phyloP scores from a whole-genome alignment of 2,888 invertebrate species.

The Nomada fucata region DNA sequence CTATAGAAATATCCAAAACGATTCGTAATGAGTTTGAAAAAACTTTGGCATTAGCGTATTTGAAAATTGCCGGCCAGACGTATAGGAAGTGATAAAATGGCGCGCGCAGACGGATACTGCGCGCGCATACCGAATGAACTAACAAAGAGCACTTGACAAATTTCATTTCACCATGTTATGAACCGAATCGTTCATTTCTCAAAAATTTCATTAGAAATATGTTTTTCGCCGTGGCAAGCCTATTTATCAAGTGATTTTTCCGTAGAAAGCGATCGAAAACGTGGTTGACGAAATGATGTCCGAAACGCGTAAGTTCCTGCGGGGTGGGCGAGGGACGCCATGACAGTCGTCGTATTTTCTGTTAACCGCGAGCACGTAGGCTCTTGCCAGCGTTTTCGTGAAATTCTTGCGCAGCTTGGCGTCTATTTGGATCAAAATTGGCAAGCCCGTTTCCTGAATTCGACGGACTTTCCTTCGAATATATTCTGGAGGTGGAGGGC shows the following conservation, averaged over 20 bases:
- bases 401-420: constrained; percentile 58
- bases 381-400: constrained; percentile 64
- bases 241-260: constrained; percentile 16
- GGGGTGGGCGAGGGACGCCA: constrained; percentile 79
- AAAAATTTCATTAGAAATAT: constrained; percentile 31
- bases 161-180: constrained; percentile 52
- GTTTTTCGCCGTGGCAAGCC: constrained; percentile 30
- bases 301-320: constrained; percentile 71
- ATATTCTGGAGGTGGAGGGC: constrained; percentile 58
- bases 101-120: constrained; percentile 73
- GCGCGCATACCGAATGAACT: constrained; percentile 68
- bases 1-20: background rate
- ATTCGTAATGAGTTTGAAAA: background rate
- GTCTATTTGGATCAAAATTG: constrained; percentile 50
- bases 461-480: constrained; percentile 40
- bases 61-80: constrained; percentile 45
- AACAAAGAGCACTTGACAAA: constrained; percentile 51
- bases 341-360: constrained; percentile 80
- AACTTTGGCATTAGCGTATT: constrained; percentile 1
- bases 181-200: constrained; percentile 19
- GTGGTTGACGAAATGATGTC: constrained; percentile 24
- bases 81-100: constrained; percentile 59
- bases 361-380: constrained; percentile 74
- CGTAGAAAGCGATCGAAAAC: constrained; percentile 9
- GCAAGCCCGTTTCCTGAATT: constrained; percentile 44